Percentiles rank a stretch among this genome's conserved stretches.
phyloP scores from a whole-genome alignment of 2,113 vertebrate genomes.

The Pyxicephalus adspersus region DNA sequence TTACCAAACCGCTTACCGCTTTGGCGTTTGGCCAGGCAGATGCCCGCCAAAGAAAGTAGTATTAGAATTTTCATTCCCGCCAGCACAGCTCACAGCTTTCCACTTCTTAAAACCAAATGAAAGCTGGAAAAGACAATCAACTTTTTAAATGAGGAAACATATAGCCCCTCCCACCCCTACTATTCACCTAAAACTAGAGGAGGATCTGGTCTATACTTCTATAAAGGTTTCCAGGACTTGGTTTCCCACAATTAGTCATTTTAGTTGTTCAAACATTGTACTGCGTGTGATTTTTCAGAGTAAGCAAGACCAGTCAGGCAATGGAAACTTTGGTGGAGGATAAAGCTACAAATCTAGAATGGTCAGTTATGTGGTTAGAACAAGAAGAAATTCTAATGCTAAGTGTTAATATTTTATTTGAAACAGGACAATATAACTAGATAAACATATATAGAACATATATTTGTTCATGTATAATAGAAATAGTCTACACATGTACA shows the following conservation, averaged over 20 bases:
- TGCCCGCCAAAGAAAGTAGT: conserved; percentile 3
- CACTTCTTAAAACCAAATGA: conserved; percentile 1
- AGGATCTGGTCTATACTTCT: not conserved
- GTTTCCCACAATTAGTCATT: not conserved
- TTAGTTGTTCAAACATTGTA: not conserved
- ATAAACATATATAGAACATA: too few relatives aligned
- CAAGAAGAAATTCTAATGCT: too few relatives aligned
- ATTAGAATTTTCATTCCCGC: conserved; percentile 34
- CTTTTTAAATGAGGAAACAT: conserved; percentile 18
- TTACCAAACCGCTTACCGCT: not conserved
- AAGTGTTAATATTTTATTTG: too few relatives aligned
- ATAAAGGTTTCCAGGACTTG: conserved; percentile 20
- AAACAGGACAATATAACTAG: too few relatives aligned
- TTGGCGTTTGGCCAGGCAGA: not conserved
- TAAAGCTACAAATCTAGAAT: not conserved
- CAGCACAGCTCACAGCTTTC: not conserved
- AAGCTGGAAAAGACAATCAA: not conserved
- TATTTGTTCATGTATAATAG: too few relatives aligned
- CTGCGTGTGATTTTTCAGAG: not conserved
- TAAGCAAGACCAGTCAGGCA: not conserved
- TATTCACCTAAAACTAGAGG: not conserved
- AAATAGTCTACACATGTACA: too few relatives aligned
- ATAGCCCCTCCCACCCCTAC: not conserved
- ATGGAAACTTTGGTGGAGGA: conserved; percentile 25
- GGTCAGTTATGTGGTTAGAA: not conserved